Percentiles rank a stretch among this genome's conserved stretches.
phyloP scores from a whole-genome alignment of 2,113 vertebrate genomes.

The Solea senegalensis region DNA sequence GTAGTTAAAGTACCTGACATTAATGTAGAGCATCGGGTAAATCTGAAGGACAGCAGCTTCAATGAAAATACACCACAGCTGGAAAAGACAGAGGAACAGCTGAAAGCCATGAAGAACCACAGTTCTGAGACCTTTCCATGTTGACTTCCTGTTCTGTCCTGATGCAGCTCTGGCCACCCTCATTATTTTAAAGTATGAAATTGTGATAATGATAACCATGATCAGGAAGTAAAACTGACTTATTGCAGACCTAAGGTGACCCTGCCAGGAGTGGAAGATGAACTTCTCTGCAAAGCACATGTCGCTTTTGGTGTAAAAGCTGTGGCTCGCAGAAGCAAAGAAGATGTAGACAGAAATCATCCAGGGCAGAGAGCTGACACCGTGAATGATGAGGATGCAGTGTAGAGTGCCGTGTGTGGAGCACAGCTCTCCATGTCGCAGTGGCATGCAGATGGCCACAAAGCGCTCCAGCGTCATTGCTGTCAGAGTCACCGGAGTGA shows the following conservation, averaged over 20 bases:
- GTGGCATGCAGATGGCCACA: constrained; percentile 68
- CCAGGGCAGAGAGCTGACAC: constrained; percentile 11
- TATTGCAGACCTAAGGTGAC: background rate
- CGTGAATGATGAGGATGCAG: constrained; percentile 53
- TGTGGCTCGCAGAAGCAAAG: background rate
- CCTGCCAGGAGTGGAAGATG: background rate
- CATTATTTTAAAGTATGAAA: background rate
- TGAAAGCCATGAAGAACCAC: constrained; percentile 63
- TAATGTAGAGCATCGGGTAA: background rate
- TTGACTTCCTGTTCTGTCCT: constrained; percentile 35
- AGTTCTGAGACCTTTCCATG: constrained; percentile 52
- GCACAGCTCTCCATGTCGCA: constrained; percentile 60
- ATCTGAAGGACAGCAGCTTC: constrained; percentile 39
- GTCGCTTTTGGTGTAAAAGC: background rate
- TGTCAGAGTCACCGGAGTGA: constrained; percentile 58
- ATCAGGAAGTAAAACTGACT: background rate
- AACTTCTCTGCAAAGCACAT: background rate
- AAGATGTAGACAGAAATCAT: background rate
- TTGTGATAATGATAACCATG: background rate
- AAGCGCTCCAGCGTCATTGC: constrained; percentile 70
- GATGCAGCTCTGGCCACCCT: constrained; percentile 1
- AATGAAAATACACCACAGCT: constrained; percentile 53
- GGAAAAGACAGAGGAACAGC: constrained; percentile 50
- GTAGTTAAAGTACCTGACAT: constrained; percentile 45
- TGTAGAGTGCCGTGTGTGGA: constrained; percentile 7